Conservation (phyloP, 2,797 vertebrate species). For the Moxostoma hubbsi region DNA sequence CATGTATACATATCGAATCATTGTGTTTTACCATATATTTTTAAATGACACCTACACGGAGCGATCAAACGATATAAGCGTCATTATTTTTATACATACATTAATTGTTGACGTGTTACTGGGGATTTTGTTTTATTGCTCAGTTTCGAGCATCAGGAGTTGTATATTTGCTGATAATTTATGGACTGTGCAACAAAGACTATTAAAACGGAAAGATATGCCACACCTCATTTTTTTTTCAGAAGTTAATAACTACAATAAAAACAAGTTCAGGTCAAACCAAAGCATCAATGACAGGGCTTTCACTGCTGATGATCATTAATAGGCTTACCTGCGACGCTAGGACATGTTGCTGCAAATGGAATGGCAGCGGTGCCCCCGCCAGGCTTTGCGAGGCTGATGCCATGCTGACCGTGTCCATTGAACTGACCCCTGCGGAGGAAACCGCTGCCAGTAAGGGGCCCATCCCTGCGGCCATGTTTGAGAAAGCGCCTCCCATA, state of each 20-base stretch:
- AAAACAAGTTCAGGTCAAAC: background rate
- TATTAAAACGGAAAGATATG: constrained; percentile 2
- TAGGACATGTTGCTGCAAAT: constrained; percentile 95
- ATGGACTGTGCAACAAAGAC: constrained; percentile 15
- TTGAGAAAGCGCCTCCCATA: constrained; percentile 95
- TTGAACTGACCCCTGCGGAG: constrained; percentile 83
- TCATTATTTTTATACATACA: background rate
- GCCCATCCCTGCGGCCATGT: constrained; percentile 94
- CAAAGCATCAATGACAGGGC: background rate
- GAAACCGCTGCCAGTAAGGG: constrained; percentile 92
- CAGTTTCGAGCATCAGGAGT: background rate
- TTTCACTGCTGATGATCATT: background rate
- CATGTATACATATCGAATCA: too few relatives aligned
- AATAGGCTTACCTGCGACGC: constrained; percentile 90
- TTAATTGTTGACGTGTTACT: background rate
- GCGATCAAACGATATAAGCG: background rate
- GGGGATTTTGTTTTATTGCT: constrained; percentile 4
- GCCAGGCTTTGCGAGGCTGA: constrained; percentile 87
- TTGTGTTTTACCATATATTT: too few relatives aligned
- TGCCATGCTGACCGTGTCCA: constrained; percentile 89
- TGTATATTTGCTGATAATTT: constrained; percentile 35
- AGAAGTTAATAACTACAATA: background rate
- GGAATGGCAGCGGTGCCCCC: constrained; percentile 89
- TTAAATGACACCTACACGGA: too few relatives aligned
- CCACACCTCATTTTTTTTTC: background rate